phyloP scores from a whole-genome alignment of 2,888 invertebrate species.

The Eulithis prunata region DNA sequence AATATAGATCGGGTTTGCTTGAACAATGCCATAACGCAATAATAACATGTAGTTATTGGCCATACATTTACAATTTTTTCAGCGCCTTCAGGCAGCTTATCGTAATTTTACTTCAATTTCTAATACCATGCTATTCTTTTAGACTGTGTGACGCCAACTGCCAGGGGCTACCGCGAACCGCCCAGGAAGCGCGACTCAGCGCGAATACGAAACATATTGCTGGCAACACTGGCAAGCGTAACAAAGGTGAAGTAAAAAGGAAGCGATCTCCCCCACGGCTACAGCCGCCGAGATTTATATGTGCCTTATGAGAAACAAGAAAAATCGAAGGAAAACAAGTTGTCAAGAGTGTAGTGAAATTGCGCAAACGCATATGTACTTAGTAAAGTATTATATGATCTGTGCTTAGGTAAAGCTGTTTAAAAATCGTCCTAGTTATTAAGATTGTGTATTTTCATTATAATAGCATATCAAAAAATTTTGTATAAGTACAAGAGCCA shows the following conservation, averaged over 20 bases:
- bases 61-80: too few relatives aligned
- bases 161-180: slow-evolving; percentile 75
- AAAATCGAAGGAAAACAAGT: slow-evolving; percentile 51
- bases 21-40: too few relatives aligned
- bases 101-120: too few relatives aligned
- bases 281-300: slow-evolving; percentile 66
- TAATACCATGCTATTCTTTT: neutral
- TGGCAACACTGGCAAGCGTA: slow-evolving; percentile 74
- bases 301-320: slow-evolving; percentile 69
- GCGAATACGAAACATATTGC: slow-evolving; percentile 81
- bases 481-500: too few relatives aligned
- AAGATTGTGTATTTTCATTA: too few relatives aligned
- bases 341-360: slow-evolving; percentile 20
- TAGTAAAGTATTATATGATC: too few relatives aligned
- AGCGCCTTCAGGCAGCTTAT: too few relatives aligned
- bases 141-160: slow-evolving; percentile 35
- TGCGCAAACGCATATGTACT: neutral
- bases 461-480: too few relatives aligned
- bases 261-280: slow-evolving; percentile 70
- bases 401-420: too few relatives aligned
- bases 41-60: too few relatives aligned
- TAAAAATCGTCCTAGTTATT: too few relatives aligned
- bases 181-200: slow-evolving; percentile 83
- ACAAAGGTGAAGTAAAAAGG: slow-evolving; percentile 83
- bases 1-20: too few relatives aligned